Base-by-base conservation (phyloP, 1,140 invertebrate species). In the Apocrypta bakeri region DNA sequence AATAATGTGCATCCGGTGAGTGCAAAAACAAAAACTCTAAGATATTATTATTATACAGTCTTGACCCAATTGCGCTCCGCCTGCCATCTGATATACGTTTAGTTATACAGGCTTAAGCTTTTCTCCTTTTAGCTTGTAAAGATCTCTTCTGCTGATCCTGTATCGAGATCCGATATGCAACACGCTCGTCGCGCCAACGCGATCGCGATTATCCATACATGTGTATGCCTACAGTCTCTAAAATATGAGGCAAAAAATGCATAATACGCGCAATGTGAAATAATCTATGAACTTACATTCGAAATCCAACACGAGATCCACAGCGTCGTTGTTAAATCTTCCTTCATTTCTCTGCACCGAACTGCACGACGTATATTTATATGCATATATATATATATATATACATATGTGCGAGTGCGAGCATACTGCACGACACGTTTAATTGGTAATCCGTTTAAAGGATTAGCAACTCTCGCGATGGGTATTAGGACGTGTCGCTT, bases 371-470 rank as follows among this genome's bases (percentile, higher is more conserved):
- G 33, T 37, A 9, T 37, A 9, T 37, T 2, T 37, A 37, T 37
- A 37, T 37, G 9, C 9, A 37, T 37, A 37, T 9, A 37, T 37
- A 37, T 37, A 37, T 37, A 9, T 9, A 37, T 2, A 37, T 2
- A 9, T 9, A 4, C 33, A 9, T 9, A 12, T 12, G 40, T 17
- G 17, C 48, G 17, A 56, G 48, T 2, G 48, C 21, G 61, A 69
- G 66, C 66, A 78, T 27, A 79, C 66, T 79, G 56, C 77, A 82
- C 87, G 88, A 89, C 89, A 87, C 86, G 88, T 91, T 92, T 90
- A 91, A 92, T 92, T 91, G 90, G 88, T 91, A 91, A 92, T 91
- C 91, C 89, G 90, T 91, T 92, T 90, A 92, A 92, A 89, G 89
- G 91, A 92, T 92, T 91, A 91, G 89, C 89, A 89, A 90, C 61